phyloP scores from a whole-genome alignment of 92 coral and sea anemone genomes.

The Paramuricea clavata region DNA sequence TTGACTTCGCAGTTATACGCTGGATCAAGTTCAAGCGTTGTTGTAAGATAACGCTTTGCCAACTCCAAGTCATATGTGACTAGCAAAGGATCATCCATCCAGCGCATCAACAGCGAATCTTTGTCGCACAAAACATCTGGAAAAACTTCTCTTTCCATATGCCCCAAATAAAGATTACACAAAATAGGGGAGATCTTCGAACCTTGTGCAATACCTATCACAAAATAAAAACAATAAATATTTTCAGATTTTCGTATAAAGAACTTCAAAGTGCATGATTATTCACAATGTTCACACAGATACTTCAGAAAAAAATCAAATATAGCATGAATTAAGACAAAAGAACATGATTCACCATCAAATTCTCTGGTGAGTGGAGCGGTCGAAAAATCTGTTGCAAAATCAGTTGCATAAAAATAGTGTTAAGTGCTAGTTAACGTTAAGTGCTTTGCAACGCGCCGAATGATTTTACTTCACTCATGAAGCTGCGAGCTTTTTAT shows the following conservation, averaged over 20 bases:
- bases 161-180: conserved; percentile 81
- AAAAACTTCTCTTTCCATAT: conserved; percentile 90
- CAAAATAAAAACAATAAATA: background rate
- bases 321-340: no score
- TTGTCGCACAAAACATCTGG: conserved; percentile 61
- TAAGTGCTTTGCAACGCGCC: no score
- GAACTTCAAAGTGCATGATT: no score
- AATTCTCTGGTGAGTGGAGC: no score
- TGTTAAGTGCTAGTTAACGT: no score
- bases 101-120: conserved; percentile 85
- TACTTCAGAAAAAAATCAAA: no score
- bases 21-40: conserved; percentile 75
- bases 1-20: conserved; percentile 83
- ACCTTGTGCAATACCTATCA: conserved; percentile 92
- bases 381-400: no score
- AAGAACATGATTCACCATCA: no score
- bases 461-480: no score
- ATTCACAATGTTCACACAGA: background rate
- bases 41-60: conserved; percentile 38
- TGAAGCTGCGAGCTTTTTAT: no score
- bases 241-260: no score
- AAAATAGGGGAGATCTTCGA: conserved; percentile 80
- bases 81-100: conserved; percentile 91
- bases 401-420: no score
- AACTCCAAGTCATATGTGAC: conserved; percentile 70